Conservation (phyloP, 2,797 vertebrate genomes). For the Acrocephalus scirpaceus region DNA sequence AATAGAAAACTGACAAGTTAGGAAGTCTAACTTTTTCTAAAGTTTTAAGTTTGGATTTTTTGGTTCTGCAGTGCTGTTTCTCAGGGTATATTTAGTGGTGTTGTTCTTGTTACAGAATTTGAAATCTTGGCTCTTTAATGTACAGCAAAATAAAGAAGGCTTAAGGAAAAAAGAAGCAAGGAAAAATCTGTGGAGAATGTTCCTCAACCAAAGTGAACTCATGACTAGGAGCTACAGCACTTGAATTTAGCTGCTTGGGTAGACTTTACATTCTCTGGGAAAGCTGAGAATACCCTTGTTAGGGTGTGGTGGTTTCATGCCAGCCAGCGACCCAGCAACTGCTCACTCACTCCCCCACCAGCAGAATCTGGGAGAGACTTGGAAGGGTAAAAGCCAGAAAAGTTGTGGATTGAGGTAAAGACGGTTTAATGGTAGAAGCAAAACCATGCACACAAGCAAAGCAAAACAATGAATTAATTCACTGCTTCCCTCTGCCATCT, state of each 20-base stretch:
- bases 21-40: neutral
- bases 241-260: neutral
- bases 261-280: neutral
- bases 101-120: neutral
- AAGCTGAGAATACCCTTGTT: neutral
- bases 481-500: neutral
- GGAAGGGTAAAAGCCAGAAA: neutral
- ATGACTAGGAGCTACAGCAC: neutral
- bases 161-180: neutral
- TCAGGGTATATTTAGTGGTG: neutral
- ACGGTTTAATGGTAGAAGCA: neutral
- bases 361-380: neutral
- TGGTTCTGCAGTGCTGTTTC: neutral
- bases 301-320: rapidly evolving
- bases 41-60: neutral
- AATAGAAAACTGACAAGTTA: neutral
- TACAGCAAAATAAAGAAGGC: neutral
- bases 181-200: neutral
- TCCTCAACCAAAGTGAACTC: neutral
- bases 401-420: neutral
- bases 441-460: neutral
- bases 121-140: neutral
- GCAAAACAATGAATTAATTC: neutral
- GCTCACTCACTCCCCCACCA: rapidly evolving
- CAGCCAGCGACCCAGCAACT: neutral